Base-by-base conservation (phyloP, 2,113 vertebrate species). In the Salvelinus alpinus region DNA sequence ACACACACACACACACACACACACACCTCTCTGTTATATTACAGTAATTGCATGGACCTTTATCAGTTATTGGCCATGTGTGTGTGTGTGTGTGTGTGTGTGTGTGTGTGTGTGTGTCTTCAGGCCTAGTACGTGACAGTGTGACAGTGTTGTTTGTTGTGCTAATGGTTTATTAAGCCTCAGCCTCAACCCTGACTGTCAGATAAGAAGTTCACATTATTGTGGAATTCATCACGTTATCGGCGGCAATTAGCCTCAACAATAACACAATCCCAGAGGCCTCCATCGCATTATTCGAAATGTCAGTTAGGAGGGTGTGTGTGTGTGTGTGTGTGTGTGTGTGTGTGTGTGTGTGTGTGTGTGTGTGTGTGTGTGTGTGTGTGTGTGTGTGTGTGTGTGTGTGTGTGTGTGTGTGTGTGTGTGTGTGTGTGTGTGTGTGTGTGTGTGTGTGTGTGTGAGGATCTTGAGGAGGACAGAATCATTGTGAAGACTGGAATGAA, bases 101-200 rank as follows among this genome's bases (percentile, higher is more conserved):
- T 20, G 24, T 59, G 57, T 60, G 25, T 25, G 25, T 25, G 25
- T 25, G 25, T 24, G 25, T 25, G n/a, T 62, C 14, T 57, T 57
- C 14, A 54, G 29, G 7, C 13, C 1, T 5, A 22, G n/a, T 62
- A 60, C 31, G 24, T 16, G 60, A 48, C 64, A 64, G 20, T 71
- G 68, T 31, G 34, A 65, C 72, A 71, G 64, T 59, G 14, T 60
- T 69, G 70, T 76, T 70, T 81, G 66, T 75, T 64, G 66, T 62
- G 31, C 44, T 70, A 77, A 85, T 80, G 69, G 68, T 78, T 80
- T 69, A 79, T 77, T 82, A 77, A 79, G 54, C 9, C 25, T 29
- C 54, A 70, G 76, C 59, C 18, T 48, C 54, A 31, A n/a, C 12
- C 64, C 27, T 57, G 54, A 51, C 71, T 80, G 74, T 78, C 79